Conservation (phyloP, 2,797 vertebrate genomes). For the Telmatherina bonti region DNA sequence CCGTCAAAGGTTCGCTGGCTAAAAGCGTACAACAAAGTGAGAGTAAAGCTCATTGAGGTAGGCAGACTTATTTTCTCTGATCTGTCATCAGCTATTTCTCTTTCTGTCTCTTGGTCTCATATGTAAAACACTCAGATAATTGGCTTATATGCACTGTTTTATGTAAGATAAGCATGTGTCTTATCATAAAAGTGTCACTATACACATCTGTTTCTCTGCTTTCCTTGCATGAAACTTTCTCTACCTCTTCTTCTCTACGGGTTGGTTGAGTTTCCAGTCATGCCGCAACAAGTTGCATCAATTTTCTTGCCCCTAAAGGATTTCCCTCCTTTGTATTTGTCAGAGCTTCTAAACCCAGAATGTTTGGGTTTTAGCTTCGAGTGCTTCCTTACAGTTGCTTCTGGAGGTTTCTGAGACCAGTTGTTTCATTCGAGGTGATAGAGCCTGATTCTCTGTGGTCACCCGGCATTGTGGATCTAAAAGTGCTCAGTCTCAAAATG, state of each 20-base stretch:
- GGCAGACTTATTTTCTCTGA: constrained; percentile 41
- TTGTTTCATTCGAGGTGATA: too few relatives aligned
- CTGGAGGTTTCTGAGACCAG: too few relatives aligned
- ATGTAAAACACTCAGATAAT: not conserved
- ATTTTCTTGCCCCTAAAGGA: constrained; percentile 36
- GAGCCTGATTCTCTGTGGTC: too few relatives aligned
- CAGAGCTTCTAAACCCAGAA: too few relatives aligned
- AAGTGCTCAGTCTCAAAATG: too few relatives aligned
- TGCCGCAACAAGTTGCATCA: constrained; percentile 41
- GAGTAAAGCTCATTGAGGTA: constrained; percentile 92
- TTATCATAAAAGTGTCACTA: not conserved
- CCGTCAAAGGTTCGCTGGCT: constrained; percentile 92
- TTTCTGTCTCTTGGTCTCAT: not conserved
- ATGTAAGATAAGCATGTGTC: not conserved
- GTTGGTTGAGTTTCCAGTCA: constrained; percentile 73
- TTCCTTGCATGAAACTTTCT: constrained; percentile 11
- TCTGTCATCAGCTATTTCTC: not conserved
- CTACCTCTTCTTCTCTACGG: constrained; percentile 13
- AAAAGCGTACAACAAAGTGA: constrained; percentile 93
- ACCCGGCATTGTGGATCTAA: too few relatives aligned
- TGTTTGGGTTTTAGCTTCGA: too few relatives aligned
- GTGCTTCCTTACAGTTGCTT: too few relatives aligned
- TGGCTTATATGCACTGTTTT: not conserved
- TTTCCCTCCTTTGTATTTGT: too few relatives aligned
- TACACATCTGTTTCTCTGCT: constrained; percentile 12